Percentiles rank a stretch among this genome's conserved stretches.
phyloP scores from a whole-genome alignment of 2,888 invertebrate genomes.

The Leptinotarsa rubiginosa region DNA sequence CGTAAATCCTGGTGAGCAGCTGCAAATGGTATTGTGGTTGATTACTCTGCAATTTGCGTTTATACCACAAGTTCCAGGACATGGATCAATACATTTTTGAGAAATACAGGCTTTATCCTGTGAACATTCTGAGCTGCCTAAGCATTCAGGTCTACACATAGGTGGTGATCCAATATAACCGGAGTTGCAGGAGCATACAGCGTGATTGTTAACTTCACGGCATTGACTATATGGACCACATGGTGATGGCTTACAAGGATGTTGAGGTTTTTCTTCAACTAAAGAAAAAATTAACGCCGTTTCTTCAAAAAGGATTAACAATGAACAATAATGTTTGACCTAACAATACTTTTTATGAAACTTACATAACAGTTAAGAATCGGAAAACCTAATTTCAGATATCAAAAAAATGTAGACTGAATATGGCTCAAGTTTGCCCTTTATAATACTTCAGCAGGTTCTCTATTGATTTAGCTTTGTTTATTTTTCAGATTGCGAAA shows the following conservation, averaged over 20 bases:
- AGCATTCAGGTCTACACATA: constrained; percentile 75
- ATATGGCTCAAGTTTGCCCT: no score
- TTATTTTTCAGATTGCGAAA: no score
- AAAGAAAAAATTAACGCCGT: not conserved
- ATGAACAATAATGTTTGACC: not conserved
- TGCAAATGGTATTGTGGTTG: constrained; percentile 77
- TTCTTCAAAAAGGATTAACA: constrained; percentile 48
- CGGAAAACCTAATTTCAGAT: not conserved
- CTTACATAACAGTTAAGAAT: not conserved
- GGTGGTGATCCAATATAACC: constrained; percentile 77
- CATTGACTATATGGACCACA: constrained; percentile 78
- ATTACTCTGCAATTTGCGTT: constrained; percentile 76
- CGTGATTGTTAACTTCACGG: constrained; percentile 72
- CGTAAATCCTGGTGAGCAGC: constrained; percentile 72
- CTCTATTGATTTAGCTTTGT: no score
- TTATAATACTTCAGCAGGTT: no score
- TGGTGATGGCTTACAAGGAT: constrained; percentile 74
- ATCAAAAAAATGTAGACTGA: no score
- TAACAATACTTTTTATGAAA: constrained; percentile 35
- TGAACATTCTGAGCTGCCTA: constrained; percentile 75
- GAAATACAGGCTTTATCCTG: constrained; percentile 73
- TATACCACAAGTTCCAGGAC: constrained; percentile 74
- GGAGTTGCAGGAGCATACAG: constrained; percentile 73
- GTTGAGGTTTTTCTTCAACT: constrained; percentile 58
- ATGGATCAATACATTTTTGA: constrained; percentile 76